Conservation (phyloP, 2,113 vertebrate genomes). For the Typhlomys cinereus region DNA sequence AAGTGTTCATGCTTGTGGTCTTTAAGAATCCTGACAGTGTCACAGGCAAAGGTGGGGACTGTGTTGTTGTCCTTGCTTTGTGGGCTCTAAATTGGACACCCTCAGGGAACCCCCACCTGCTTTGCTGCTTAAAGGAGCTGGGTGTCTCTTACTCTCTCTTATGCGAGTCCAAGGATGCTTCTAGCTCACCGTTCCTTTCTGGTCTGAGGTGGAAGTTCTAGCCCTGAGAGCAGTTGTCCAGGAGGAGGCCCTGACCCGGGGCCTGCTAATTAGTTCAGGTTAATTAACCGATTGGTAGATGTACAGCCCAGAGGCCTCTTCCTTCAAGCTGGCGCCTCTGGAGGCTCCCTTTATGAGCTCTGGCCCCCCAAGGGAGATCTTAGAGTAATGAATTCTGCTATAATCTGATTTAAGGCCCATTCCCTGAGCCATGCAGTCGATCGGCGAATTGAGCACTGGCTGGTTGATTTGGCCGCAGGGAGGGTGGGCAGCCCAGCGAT, state of each 20-base stretch:
- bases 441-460: conserved; percentile 83
- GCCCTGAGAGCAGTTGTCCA: conserved; percentile 61
- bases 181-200: conserved; percentile 58
- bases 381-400: conserved; percentile 89
- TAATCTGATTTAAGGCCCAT: conserved; percentile 89
- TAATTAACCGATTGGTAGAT: conserved; percentile 90
- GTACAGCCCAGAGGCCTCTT: conserved; percentile 84
- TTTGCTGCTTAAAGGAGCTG: not conserved
- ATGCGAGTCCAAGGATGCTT: not conserved
- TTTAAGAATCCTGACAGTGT: not conserved
- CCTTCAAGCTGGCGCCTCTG: conserved; percentile 84
- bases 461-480: conserved; percentile 84
- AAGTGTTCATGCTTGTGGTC: not conserved
- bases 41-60: not conserved
- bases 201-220: conserved; percentile 65
- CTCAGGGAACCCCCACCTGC: rapidly evolving
- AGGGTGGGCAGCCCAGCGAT: conserved; percentile 49
- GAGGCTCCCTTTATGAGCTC: conserved; percentile 88
- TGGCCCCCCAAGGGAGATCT: conserved; percentile 85
- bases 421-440: conserved; percentile 86
- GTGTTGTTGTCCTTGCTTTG: no score
- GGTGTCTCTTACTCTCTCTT: not conserved
- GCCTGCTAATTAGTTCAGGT: conserved; percentile 92
- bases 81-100: not conserved
- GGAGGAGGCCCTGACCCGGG: conserved; percentile 80